Base-by-base conservation (phyloP, 2,888 invertebrate species). In the Coelogynopora nodosa region DNA sequence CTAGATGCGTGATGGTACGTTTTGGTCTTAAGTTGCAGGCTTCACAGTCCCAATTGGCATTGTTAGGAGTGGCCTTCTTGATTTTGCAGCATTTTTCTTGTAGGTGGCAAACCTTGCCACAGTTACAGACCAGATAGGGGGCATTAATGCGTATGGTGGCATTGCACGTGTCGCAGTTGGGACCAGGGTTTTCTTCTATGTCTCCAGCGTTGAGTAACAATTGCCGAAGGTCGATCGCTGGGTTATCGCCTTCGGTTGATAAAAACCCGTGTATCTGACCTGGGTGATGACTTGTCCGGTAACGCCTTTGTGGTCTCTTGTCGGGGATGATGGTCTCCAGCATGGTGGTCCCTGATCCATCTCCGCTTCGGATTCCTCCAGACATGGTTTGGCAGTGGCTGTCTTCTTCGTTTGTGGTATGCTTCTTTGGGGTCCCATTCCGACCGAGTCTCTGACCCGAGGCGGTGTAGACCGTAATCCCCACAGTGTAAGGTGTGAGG, bases 81-180 rank as follows among this genome's bases (percentile, higher is more conserved):
- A 23, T 26, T 74, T 26, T 26, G 74, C 74, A 23, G 74, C 74
- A 74, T 74, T 74, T 74, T 74, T 74, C 74, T 74, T 74, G 74
- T 74, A 23, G 5, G 74, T 74, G 23, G 27, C 74, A 23, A 23
- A 74, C 2, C 27, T 23, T 23, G 23, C 74, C 74, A 74, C 74
- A 74, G 74, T 74, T 74, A 26, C 23, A 74, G 74, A 5, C 23
- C 18, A 74, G 27, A 23, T 49, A 18, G 49, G 49, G 18, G 49
- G 49, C 49, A 5, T 10, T 49, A 10, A 18, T 49, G 49, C 49
- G 49, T 10, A 49, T 49, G 49, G 74, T 74, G 74, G 23, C 27
- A 26, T 74, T 74, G 74, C 74, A 74, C 23, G 27, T 74, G 74
- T 74, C 5, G 74, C 74, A 74, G 5, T 26, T 74, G 18, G 74